Percentiles rank a stretch among this genome's conserved stretches.
Evolutionary conservation across 2,113 vertebrate species (phyloP).

Genomic region (Himantopus leucocephalus): DNA sequence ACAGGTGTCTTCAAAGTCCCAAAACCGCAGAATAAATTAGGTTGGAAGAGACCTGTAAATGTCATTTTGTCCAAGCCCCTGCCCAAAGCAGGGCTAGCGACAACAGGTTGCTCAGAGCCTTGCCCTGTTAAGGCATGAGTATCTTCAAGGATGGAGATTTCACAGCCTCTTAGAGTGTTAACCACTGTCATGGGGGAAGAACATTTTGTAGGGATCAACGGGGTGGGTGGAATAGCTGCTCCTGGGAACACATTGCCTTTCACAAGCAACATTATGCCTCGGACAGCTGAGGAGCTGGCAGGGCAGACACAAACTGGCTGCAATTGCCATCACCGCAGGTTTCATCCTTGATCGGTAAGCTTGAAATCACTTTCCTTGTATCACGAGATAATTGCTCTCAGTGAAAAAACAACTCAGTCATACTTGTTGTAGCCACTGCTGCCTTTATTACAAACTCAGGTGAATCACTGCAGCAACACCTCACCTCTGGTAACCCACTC

Average conservation of each 20-base stretch:
- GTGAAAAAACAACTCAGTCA: not conserved
- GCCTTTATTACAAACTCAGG: not conserved
- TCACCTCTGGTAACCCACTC: fast-evolving
- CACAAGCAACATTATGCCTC: fast-evolving
- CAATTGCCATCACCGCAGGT: fast-evolving
- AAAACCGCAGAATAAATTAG: not conserved
- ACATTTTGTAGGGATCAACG: not conserved
- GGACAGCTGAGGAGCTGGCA: not conserved
- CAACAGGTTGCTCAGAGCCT: not conserved
- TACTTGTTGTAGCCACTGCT: not conserved
- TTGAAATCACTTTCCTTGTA: not conserved
- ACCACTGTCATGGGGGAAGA: fast-evolving
- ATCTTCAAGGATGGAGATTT: not conserved
- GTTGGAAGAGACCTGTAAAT: not conserved
- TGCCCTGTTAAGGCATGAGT: not conserved
- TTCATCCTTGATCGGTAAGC: not conserved
- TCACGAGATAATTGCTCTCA: not conserved
- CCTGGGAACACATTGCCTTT: not conserved
- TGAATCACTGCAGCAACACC: not conserved
- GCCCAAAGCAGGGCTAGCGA: not conserved
- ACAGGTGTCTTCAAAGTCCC: fast-evolving
- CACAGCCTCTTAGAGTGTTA: not conserved
- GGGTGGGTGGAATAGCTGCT: not conserved
- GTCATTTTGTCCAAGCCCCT: not conserved
- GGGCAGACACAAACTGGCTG: not conserved